phyloP scores from a whole-genome alignment of 2,888 invertebrate genomes.

The Tridacna crocea region DNA sequence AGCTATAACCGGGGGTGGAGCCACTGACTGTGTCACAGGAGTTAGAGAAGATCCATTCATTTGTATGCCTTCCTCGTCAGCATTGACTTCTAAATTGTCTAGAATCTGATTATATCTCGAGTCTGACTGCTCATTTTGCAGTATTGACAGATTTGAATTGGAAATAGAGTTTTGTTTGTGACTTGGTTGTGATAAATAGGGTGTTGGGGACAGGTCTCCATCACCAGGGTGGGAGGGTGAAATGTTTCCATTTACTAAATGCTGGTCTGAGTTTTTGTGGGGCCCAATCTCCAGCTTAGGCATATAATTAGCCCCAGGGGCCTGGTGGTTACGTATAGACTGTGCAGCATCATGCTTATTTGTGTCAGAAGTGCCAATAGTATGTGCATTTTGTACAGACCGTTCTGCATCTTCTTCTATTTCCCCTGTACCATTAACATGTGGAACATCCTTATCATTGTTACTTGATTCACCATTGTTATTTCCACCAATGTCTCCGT shows the following conservation, averaged over 20 bases:
- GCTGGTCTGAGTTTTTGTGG: background rate
- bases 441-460: background rate
- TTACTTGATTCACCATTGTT: background rate
- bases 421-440: slow-evolving; percentile 5
- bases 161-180: background rate
- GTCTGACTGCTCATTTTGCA: background rate
- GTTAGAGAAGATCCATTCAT: background rate
- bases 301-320: background rate
- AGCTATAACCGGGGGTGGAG: slow-evolving; percentile 16
- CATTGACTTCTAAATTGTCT: background rate
- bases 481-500: background rate
- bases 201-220: slow-evolving; percentile 6
- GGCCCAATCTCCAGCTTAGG: slow-evolving; percentile 4
- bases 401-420: slow-evolving; percentile 8
- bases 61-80: background rate
- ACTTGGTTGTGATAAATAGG: background rate
- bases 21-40: background rate
- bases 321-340: background rate
- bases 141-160: background rate
- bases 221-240: slow-evolving; percentile 8
- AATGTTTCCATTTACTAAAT: slow-evolving; percentile 27
- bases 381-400: slow-evolving; percentile 27
- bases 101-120: background rate
- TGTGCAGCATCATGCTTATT: slow-evolving; percentile 3
- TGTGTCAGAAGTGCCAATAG: slow-evolving; percentile 22